Evolutionary conservation across 2,113 vertebrate genomes (phyloP), one percentile per base, ranked within the genome.

Genomic region (Amphilophus citrinellus): DNA sequence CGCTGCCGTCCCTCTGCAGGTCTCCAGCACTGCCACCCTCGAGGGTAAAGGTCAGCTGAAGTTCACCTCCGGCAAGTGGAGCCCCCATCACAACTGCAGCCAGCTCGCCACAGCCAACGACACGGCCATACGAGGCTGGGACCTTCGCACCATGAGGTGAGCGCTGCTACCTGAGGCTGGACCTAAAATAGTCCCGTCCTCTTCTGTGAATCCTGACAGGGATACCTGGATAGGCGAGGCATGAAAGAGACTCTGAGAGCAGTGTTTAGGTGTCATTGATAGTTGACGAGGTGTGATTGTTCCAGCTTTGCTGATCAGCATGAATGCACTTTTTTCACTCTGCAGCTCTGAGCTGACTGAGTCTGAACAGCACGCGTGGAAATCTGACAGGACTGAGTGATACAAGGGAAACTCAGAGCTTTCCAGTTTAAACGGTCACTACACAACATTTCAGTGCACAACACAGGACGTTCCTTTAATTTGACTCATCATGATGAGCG

Each of bases 21-120:
- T 99, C 62, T 97, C 97, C 78, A 96, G 96, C 94, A 97, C 96
- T 0, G 71, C 96, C 14, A 96, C 97, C 13, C 95, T 99, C 83
- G 98, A 99, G 95, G 98, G 98, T 37, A 99, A 98, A 95, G 98
- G 98, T 37, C 98, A 99, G 91, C 95, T 99, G 91, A 98, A 96
- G 95, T 99, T 99, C 94, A 99, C 97, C 17, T 96, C 97, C 0
- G 98, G 98, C 60, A 97, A 97, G 68, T 99, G 98, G 98, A 98
- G 98, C 92, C 98, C 98, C 0, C 98, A 99, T 87, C 98, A 99
- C 95, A 98, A 97, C 90, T 98, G 98, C 87, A 97, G 97, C 22
- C 98, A 99, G 94, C 96, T 99, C 80, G 97, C 98, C 91, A 99
- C 98, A 0, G 98, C 98, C 1, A 99, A 97, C 1, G 98, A 99